Base-by-base conservation (phyloP, 2,888 invertebrate genomes). In the Euzophera pinguis region DNA sequence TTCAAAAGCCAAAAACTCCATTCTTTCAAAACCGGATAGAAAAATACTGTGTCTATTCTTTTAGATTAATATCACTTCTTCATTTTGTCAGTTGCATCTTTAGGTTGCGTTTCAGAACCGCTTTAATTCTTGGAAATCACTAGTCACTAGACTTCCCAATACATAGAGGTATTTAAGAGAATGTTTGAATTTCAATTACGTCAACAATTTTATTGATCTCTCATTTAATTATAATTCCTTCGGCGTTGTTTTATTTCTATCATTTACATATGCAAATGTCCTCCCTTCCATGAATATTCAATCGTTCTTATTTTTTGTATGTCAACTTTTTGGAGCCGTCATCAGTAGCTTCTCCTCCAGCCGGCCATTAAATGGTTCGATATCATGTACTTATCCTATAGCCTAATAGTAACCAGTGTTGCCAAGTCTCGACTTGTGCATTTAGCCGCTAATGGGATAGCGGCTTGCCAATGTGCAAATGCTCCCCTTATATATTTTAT, bases 201-300 rank as follows among this genome's bases (percentile, higher is more conserved):
- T n/a, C n/a, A n/a, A n/a, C n/a, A n/a, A n/a, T n/a, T n/a, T n/a
- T n/a, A n/a, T n/a, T n/a, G n/a, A n/a, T n/a, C n/a, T n/a, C n/a
- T n/a, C n/a, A 22, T 5, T 22, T 22, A 5, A 22, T 22, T 2
- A 3, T 5, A 22, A 22, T 22, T 22, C 22, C 5, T 22, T 22
- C 73, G 61, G 71, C 71, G 67, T 73, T 72, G 75, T 78, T 83
- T 78, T 73, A 75, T 73, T 79, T 76, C 72, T 76, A 79, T 79
- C 79, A 78, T 82, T 85, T 83, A 80, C 75, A 75, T 73, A 84
- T 84, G 84, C 78, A 80, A 83, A 84, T 84, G 67, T 62, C 67
- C 22, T 65, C 69, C 59, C 63, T 61, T 68, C 65, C 69, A 81
- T 85, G 75, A 81, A 84, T 85, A 84, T 86, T 81, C 73, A 84